phyloP scores from a whole-genome alignment of 2,888 invertebrate genomes.

The Torymus auratus region DNA sequence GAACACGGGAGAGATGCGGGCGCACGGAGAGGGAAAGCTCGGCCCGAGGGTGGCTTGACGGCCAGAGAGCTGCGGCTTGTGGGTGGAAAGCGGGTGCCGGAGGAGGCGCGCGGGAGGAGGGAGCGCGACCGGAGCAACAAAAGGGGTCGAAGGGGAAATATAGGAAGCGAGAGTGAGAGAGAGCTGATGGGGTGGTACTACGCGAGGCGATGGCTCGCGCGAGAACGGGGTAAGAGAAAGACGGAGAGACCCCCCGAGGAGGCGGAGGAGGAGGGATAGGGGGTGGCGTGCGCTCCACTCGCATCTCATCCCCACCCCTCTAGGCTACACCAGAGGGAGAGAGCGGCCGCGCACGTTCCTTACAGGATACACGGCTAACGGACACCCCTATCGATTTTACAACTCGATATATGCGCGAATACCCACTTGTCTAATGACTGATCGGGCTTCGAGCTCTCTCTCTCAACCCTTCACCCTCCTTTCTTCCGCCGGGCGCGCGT shows the following conservation, averaged over 20 bases:
- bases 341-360: conserved; percentile 64
- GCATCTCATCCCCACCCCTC: conserved; percentile 71
- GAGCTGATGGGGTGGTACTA: conserved; percentile 57
- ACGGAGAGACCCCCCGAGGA: conserved; percentile 39
- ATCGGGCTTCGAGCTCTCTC: conserved; percentile 72
- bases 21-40: conserved; percentile 54
- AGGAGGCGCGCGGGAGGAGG: conserved; percentile 62
- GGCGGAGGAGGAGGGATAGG: conserved; percentile 60
- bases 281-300: conserved; percentile 63
- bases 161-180: conserved; percentile 43
- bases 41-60: conserved; percentile 63
- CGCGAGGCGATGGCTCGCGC: conserved; percentile 48
- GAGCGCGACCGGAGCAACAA: conserved; percentile 71
- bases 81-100: conserved; percentile 54
- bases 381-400: conserved; percentile 77
- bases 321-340: background rate
- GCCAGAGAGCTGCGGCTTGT: conserved; percentile 60
- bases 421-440: conserved; percentile 77
- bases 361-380: conserved; percentile 76
- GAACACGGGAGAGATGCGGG: conserved; percentile 62
- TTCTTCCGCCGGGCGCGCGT: conserved; percentile 53
- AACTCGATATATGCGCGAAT: conserved; percentile 74
- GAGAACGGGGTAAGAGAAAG: conserved; percentile 53
- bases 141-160: conserved; percentile 75
- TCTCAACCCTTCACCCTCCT: conserved; percentile 68